Conservation (phyloP, 2,113 vertebrate species). For the Antechinus stuartii region DNA sequence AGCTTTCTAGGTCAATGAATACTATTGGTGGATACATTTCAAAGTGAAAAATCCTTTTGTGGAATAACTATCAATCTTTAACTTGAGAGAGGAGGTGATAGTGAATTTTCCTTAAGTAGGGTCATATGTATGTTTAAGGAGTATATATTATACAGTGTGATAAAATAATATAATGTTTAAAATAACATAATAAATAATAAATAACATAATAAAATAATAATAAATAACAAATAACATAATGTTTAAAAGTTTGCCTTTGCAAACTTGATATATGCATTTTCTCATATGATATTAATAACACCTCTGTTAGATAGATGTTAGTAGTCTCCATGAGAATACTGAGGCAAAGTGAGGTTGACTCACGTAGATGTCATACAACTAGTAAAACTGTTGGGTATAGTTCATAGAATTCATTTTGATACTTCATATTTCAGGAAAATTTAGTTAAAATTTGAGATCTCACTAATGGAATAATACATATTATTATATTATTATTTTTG, state of each 20-base stretch:
- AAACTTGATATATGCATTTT: neutral
- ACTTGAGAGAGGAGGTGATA: slow-evolving; percentile 14
- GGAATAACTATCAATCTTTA: neutral
- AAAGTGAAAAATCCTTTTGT: slow-evolving; percentile 10
- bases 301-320: too few species aligned
- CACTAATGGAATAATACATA: neutral
- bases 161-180: neutral
- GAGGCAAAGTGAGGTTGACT: too few species aligned
- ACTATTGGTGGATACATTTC: neutral
- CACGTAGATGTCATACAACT: too few species aligned
- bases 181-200: too few species aligned
- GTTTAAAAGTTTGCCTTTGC: neutral
- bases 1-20: neutral
- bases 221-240: neutral
- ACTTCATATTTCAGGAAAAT: slow-evolving; percentile 19
- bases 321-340: too few species aligned
- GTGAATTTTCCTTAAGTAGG: neutral
- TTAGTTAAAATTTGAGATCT: slow-evolving; percentile 10
- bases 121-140: neutral
- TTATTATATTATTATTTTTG: too few species aligned
- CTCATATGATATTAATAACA: too few species aligned
- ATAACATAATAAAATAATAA: too few species aligned
- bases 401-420: slow-evolving; percentile 13
- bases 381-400: neutral
- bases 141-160: neutral